Conservation (phyloP, 2,888 invertebrate genomes). For the Fragum fragum region DNA sequence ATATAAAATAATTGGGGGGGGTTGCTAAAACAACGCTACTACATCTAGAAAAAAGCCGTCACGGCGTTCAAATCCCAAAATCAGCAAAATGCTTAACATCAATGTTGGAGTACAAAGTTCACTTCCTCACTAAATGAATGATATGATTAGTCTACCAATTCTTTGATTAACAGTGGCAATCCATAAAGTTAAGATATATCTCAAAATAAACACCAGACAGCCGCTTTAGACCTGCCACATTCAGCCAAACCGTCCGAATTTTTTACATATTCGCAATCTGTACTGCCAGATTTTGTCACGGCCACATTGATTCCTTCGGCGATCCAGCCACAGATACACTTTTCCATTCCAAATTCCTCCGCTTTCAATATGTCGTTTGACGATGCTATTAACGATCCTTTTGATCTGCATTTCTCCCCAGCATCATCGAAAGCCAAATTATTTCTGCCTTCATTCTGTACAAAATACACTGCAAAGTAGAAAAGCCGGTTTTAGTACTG, state of each 20-base stretch:
- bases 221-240: not conserved
- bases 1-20: no score
- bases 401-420: not conserved
- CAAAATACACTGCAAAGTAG: not conserved
- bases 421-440: not conserved
- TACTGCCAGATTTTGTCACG: not conserved
- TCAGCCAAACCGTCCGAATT: not conserved
- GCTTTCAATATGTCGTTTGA: not conserved
- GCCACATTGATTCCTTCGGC: not conserved
- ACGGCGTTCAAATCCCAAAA: no score
- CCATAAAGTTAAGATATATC: no score
- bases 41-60: no score
- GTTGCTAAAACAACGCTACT: no score
- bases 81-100: no score
- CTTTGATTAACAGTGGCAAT: no score
- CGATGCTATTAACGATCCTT: not conserved
- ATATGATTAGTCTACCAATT: no score
- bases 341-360: not conserved
- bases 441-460: not conserved
- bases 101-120: no score
- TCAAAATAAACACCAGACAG: not conserved
- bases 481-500: no score
- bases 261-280: not conserved
- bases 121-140: no score
- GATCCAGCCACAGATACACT: conserved; percentile 1